Conservation (phyloP, 2,797 vertebrate genomes). For the Scomberomorus guttatus region DNA sequence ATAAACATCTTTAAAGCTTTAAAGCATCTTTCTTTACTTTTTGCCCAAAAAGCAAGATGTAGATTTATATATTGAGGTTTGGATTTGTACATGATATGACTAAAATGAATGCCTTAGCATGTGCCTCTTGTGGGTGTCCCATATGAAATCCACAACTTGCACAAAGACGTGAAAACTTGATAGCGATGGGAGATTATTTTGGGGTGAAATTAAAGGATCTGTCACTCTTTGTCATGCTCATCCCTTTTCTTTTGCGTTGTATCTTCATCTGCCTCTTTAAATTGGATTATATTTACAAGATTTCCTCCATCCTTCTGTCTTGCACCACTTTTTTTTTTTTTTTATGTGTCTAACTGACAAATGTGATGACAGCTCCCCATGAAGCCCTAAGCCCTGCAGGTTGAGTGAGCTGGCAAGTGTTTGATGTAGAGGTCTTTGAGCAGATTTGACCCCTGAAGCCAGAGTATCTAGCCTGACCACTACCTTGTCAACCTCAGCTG, state of each 20-base stretch:
- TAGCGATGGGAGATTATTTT: slow-evolving; percentile 13
- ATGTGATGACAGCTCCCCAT: background rate
- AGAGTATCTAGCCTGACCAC: background rate
- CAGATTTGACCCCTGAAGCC: background rate
- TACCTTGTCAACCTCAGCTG: background rate
- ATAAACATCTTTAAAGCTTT: no score
- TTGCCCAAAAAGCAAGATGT: slow-evolving; percentile 13
- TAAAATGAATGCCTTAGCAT: background rate
- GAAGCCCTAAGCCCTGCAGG: background rate
- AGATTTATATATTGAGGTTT: slow-evolving; percentile 27
- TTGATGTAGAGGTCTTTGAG: background rate
- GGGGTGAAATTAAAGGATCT: slow-evolving; percentile 33
- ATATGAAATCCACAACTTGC: slow-evolving; percentile 7
- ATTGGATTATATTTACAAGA: slow-evolving; percentile 7
- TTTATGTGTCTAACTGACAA: background rate
- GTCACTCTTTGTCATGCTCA: slow-evolving; percentile 29
- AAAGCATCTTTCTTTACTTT: slow-evolving; percentile 14
- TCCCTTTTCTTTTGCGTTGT: slow-evolving; percentile 3
- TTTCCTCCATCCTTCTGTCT: background rate
- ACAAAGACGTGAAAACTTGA: slow-evolving; percentile 12
- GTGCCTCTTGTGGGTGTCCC: slow-evolving; percentile 4
- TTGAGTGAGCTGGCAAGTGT: background rate
- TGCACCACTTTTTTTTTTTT: background rate
- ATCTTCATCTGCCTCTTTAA: slow-evolving; percentile 19
- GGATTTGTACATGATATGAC: background rate